These are phyloP conservation scores for Mus pahari DNA, from an alignment of 2,113 vertebrate genomes.

Conservation along the genomic window DNA sequence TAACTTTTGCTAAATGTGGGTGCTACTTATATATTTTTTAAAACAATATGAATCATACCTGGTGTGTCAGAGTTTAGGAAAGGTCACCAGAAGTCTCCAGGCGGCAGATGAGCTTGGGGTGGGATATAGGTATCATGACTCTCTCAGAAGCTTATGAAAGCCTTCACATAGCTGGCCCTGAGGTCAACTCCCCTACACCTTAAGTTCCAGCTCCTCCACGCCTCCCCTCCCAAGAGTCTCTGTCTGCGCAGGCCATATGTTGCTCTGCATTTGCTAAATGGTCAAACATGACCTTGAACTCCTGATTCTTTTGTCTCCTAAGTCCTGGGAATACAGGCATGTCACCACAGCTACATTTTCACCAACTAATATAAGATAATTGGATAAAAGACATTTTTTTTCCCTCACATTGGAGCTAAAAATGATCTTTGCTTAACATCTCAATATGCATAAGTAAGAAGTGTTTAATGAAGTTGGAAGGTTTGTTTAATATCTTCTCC, in stretches of 20 bases:
- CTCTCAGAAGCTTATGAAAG: not conserved
- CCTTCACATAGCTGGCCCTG: no score
- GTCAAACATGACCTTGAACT: not conserved
- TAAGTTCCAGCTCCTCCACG: no score
- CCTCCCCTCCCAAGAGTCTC: not conserved
- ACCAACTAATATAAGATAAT: not conserved
- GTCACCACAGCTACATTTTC: not conserved
- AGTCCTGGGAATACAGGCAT: not conserved
- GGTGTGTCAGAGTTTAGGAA: not conserved
- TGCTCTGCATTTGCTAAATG: not conserved
- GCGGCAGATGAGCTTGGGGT: not conserved
- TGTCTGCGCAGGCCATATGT: not conserved
- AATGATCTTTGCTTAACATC: not conserved
- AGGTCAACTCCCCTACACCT: not conserved
- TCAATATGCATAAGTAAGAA: not conserved
- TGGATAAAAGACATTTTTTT: not conserved
- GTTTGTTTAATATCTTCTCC: not conserved
- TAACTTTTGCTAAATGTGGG: not conserved
- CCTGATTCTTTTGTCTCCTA: not conserved
- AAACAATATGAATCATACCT: conserved; percentile 26
- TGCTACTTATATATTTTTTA: not conserved
- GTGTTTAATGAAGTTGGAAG: not conserved
- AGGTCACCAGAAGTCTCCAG: not conserved
- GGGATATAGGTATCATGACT: not conserved
- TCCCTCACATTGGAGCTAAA: not conserved